phyloP scores from a whole-genome alignment of 2,888 invertebrate species.

The Limenitis camilla region DNA sequence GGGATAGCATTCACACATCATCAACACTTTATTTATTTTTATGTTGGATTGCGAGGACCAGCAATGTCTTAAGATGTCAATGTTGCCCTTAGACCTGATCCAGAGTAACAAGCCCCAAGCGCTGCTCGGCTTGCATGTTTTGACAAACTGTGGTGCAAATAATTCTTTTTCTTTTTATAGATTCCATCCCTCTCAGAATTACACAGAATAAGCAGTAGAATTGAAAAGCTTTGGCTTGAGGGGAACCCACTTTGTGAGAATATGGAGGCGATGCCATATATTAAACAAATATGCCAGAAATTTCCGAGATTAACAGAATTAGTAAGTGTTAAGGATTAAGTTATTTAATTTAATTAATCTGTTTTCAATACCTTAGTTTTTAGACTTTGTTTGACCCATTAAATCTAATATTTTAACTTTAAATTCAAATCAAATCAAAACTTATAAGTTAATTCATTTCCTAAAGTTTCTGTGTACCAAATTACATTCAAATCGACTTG shows the following conservation, averaged over 20 bases:
- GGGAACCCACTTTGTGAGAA: slow-evolving; percentile 61
- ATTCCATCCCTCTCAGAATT: slow-evolving; percentile 47
- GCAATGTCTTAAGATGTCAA: too few relatives aligned
- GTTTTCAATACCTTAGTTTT: not conserved
- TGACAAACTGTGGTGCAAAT: too few relatives aligned
- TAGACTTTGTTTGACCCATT: not conserved
- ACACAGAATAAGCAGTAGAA: slow-evolving; percentile 54
- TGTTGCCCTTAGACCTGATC: too few relatives aligned
- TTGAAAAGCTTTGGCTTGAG: slow-evolving; percentile 62
- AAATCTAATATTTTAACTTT: too few relatives aligned
- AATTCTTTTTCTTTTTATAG: slow-evolving; percentile 36
- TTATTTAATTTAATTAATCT: too few relatives aligned
- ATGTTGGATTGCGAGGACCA: too few relatives aligned
- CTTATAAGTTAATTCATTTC: too few relatives aligned
- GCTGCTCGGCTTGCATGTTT: not conserved
- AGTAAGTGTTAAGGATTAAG: slow-evolving; percentile 40
- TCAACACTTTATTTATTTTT: too few relatives aligned
- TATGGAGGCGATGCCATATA: slow-evolving; percentile 42
- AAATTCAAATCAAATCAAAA: too few relatives aligned
- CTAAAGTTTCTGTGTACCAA: too few relatives aligned
- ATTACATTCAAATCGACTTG: too few relatives aligned
- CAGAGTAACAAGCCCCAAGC: not conserved
- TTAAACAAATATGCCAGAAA: slow-evolving; percentile 47
- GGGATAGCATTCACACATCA: too few relatives aligned
- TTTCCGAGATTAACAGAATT: slow-evolving; percentile 58